Evolutionary conservation across 2,888 invertebrate species (phyloP), one percentile per base, ranked within the genome.

Genomic region (Rhorus exstirpatorius): DNA sequence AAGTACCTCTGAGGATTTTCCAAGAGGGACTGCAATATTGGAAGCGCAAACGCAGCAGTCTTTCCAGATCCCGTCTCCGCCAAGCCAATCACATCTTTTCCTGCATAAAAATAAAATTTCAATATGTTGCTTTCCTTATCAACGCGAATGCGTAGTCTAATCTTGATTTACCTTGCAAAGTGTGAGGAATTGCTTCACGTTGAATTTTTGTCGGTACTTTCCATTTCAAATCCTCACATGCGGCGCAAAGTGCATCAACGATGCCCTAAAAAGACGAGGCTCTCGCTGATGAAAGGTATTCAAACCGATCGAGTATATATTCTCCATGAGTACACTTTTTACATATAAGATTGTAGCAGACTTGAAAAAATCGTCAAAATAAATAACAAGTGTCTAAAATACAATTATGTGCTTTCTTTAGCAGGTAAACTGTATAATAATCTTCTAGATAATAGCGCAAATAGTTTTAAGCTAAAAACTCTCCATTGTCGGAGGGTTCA

Each of bases 31-130:
- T 99, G 99, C 35, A 99, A 93, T 84, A 99, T 99, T 0, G 99
- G 99, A 81, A 99, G 92, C 0, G 99, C 99, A 93, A 99, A 99
- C 0, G 99, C 99, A 3, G 97, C 99, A 0, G 99, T 99, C 94
- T 99, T 99, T 1, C 98, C 98, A 0, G 98, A 98, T 0, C 98
- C 98, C 0, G 97, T 97, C 93, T 97, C 96, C n/a, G 96, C 97
- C 90, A 95, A 93, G 86, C 95, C 96, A 86, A 97, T 96, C 0
- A 97, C 93, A 92, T 97, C 97, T 78, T 96, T 97, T 87, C 99
- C 99, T 88, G 95, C 2, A n/a, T n/a, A n/a, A n/a, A n/a, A n/a
- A n/a, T n/a, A n/a, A n/a, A n/a, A n/a, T n/a, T n/a, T n/a, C n/a
- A n/a, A n/a, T n/a, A n/a, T n/a, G n/a, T n/a, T n/a, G n/a, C n/a